phyloP scores from a whole-genome alignment of 1,140 invertebrate species.

The Lepidurus apus region DNA sequence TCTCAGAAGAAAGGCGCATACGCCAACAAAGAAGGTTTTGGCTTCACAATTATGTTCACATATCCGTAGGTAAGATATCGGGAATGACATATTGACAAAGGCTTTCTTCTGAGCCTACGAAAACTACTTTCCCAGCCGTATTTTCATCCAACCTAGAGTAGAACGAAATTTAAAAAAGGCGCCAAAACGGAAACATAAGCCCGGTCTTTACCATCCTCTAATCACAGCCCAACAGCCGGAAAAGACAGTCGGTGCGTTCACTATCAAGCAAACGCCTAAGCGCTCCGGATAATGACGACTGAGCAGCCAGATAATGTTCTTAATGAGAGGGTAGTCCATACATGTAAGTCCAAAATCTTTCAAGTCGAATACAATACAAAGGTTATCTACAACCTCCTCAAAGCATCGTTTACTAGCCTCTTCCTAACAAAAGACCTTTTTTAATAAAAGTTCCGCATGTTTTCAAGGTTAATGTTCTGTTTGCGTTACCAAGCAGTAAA shows the following conservation, averaged over 20 bases:
- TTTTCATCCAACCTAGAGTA: constrained; percentile 63
- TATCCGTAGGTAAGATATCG: constrained; percentile 63
- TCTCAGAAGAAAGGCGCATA: background rate
- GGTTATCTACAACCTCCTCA: constrained; percentile 68
- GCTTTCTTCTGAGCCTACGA: constrained; percentile 60
- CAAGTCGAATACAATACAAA: constrained; percentile 70
- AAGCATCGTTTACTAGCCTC: constrained; percentile 68
- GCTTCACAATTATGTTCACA: constrained; percentile 45
- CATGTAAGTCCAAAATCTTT: constrained; percentile 63
- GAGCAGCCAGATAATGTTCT: constrained; percentile 68
- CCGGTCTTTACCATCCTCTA: constrained; percentile 56
- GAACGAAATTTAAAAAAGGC: constrained; percentile 35
- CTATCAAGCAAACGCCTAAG: constrained; percentile 64
- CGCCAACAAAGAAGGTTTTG: background rate
- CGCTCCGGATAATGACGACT: constrained; percentile 68
- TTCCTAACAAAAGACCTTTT: constrained; percentile 50
- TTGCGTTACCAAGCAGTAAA: constrained; percentile 59
- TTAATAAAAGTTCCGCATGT: background rate
- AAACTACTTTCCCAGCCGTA: constrained; percentile 64
- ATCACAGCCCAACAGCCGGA: constrained; percentile 67
- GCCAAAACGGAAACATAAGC: constrained; percentile 19
- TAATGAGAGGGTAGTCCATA: constrained; percentile 70
- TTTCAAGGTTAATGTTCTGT: constrained; percentile 6
- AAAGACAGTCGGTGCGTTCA: constrained; percentile 64
- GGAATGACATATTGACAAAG: constrained; percentile 66